Evolutionary conservation across 2,797 vertebrate genomes (phyloP).

Genomic region (Fringilla coelebs): DNA sequence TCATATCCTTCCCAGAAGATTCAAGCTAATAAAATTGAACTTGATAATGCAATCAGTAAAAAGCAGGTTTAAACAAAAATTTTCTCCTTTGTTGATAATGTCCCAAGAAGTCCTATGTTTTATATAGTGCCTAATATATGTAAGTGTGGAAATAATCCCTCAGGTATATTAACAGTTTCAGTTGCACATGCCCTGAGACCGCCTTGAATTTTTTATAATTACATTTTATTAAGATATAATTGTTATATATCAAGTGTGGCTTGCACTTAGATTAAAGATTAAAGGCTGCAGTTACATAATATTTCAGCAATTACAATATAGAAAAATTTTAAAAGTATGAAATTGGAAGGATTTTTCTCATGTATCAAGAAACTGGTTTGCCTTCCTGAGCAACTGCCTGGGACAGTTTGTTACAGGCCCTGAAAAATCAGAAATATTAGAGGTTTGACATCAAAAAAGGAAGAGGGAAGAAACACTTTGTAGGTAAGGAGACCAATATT

Average conservation of each 20-base stretch:
- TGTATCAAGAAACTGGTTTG: background rate
- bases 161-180: background rate
- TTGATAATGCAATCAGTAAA: slow-evolving; percentile 54
- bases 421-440: background rate
- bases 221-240: slow-evolving; percentile 35
- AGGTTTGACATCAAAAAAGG: background rate
- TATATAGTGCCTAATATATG: background rate
- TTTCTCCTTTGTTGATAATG: slow-evolving; percentile 3
- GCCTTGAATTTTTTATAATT: background rate
- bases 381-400: background rate
- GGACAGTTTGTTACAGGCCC: background rate
- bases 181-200: background rate
- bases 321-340: background rate
- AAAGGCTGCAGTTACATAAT: background rate
- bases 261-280: background rate
- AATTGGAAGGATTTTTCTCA: background rate
- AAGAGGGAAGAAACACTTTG: background rate
- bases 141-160: background rate
- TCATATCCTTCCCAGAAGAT: slow-evolving; percentile 60
- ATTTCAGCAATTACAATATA: background rate
- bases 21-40: slow-evolving; percentile 60
- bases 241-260: background rate
- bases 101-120: slow-evolving; percentile 40
- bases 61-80: slow-evolving; percentile 5
- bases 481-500: background rate